These are phyloP conservation scores for Capreolus pygargus DNA, from an alignment of 2,113 vertebrate species.

Conservation along the genomic window DNA sequence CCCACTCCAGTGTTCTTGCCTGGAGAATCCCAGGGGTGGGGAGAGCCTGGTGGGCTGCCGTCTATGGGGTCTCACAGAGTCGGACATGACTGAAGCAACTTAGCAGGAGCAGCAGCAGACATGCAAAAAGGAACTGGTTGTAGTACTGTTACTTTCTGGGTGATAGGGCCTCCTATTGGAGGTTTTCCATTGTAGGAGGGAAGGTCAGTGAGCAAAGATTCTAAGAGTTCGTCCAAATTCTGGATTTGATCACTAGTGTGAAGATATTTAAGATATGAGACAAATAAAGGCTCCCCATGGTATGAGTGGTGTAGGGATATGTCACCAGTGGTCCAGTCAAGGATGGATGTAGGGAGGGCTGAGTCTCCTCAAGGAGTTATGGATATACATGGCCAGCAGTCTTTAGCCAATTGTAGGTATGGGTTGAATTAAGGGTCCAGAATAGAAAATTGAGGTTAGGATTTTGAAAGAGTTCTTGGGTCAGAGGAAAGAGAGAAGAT, in stretches of 20 bases:
- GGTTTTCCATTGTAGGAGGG: background rate
- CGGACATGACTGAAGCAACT: rapidly evolving
- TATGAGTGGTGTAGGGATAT: background rate
- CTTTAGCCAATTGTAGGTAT: background rate
- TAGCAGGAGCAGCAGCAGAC: background rate
- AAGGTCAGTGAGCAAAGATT: background rate
- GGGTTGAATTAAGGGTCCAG: background rate
- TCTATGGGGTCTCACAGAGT: background rate
- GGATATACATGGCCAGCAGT: background rate
- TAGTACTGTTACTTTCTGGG: background rate
- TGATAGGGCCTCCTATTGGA: background rate
- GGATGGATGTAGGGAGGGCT: background rate
- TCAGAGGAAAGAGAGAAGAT: background rate
- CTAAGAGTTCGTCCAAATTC: background rate
- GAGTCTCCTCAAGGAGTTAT: background rate
- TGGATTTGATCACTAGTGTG: background rate
- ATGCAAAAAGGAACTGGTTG: background rate
- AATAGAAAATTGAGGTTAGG: background rate
- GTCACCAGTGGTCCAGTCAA: background rate
- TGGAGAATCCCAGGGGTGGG: background rate
- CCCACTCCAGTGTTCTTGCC: background rate
- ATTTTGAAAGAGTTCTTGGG: background rate
- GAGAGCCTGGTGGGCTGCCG: background rate
- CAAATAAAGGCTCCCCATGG: rapidly evolving
- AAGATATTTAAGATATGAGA: background rate